These are phyloP conservation scores for Agrotis exclamationis DNA, from an alignment of 2,888 invertebrate genomes.

Conservation along the genomic window DNA sequence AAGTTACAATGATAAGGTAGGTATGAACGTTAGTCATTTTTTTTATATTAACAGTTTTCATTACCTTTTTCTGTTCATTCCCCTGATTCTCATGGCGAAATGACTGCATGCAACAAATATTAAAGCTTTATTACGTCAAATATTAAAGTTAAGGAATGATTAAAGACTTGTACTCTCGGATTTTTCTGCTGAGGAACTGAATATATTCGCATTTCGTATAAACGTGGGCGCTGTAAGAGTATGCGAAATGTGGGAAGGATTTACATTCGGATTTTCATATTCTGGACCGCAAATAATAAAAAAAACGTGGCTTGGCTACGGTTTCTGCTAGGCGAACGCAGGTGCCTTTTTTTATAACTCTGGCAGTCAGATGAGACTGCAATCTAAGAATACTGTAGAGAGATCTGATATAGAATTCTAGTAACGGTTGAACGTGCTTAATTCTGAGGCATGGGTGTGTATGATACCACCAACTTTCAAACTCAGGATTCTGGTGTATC, in stretches of 20 bases:
- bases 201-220: conserved; percentile 12
- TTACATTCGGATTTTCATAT: too few species aligned
- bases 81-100: conserved; percentile 82
- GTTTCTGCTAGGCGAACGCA: not conserved
- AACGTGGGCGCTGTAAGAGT: not conserved
- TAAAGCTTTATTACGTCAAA: conserved; percentile 41
- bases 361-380: not conserved
- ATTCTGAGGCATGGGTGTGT: not conserved
- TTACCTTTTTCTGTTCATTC: conserved; percentile 83
- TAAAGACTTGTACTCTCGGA: not conserved
- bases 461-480: not conserved
- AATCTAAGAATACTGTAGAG: not conserved
- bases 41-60: conserved; percentile 41
- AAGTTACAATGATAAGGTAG: conserved; percentile 28
- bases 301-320: too few species aligned
- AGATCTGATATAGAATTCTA: not conserved
- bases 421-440: too few species aligned
- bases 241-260: too few species aligned
- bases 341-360: not conserved
- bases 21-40: conserved; percentile 42
- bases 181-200: conserved; percentile 1
- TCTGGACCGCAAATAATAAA: too few species aligned
- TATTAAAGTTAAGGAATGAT: conserved; percentile 28
- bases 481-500: not conserved
- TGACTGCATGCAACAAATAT: conserved; percentile 85